phyloP scores from a whole-genome alignment of 92 coral and sea anemone genomes.

The Palythoa grandiflora region DNA sequence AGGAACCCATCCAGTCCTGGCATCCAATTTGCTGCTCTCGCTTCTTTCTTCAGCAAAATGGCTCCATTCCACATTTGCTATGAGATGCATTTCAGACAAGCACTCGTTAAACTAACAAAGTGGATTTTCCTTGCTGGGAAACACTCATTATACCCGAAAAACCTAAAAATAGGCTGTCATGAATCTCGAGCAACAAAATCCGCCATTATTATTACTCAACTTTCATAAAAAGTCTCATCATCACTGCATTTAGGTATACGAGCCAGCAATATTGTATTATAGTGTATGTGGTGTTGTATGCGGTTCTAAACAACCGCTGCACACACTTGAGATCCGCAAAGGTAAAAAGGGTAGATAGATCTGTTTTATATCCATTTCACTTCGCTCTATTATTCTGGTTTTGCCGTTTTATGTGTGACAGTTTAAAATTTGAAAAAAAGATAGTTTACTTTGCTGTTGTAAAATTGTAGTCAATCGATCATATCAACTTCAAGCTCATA shows the following conservation, averaged over 20 bases:
- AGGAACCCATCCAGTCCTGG: constrained; percentile 40
- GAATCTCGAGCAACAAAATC: constrained; percentile 11
- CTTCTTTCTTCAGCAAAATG: no score
- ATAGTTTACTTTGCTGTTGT: not conserved
- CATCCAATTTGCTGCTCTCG: not conserved
- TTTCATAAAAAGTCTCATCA: not conserved
- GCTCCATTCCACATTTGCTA: not conserved
- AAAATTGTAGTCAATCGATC: not conserved
- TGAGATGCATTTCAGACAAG: no score
- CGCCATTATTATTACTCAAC: constrained; percentile 4
- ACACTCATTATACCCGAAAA: no score
- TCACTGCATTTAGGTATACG: not conserved
- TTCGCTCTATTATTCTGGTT: not conserved
- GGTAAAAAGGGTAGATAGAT: not conserved
- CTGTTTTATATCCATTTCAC: not conserved
- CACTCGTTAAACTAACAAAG: no score
- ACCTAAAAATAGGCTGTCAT: no score
- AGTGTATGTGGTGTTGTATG: not conserved
- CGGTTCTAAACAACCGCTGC: not conserved
- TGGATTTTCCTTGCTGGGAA: no score
- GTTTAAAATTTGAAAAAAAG: not conserved
- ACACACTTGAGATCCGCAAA: not conserved
- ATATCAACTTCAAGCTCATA: no score
- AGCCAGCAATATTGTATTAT: not conserved
- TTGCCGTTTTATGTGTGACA: not conserved